Evolutionary conservation across 2,888 invertebrate species (phyloP), one percentile per base, ranked within the genome.

Genomic region (Scaptodrosophila latifasciaeformis): DNA sequence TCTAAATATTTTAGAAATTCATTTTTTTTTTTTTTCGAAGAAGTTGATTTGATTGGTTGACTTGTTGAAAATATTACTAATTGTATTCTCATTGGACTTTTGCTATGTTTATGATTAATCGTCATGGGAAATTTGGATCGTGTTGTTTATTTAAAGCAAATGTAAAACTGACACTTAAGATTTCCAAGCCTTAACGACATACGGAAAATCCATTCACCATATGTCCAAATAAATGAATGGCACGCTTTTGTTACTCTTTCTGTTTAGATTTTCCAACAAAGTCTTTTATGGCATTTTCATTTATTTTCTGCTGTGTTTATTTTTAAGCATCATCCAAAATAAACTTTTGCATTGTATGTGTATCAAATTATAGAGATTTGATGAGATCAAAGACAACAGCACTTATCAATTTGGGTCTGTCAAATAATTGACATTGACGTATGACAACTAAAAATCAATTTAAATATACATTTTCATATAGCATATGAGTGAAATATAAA

Each of bases 91-190:
- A 75, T 77, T 77, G 62, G 55, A 46, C 57, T 60, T 72, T 72
- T n/a, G n/a, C n/a, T n/a, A n/a, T n/a, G n/a, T n/a, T 72, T 69
- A 70, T 77, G 76, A 77, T 69, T 77, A 72, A 77, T 77, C 72
- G 75, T 65, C 71, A 67, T 76, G 74, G 72, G 65, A 74, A 65
- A 61, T 59, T 21, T 29, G 18, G 46, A 43, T 56, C 42, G 34
- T 42, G 17, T 53, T 72, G 67, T 70, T 74, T 74, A 65, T 61
- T 59, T 37, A 46, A 57, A 24, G 35, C 35, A 43, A 48, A 49
- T 54, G 51, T 60, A 53, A 48, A 76, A 52, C 29, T 19, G 63
- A 60, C 50, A 59, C 58, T 58, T 58, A 65, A 62, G n/a, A 51
- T 49, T 58, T 34, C 10, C 34, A 53, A 64, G 37, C 37, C 6